These are phyloP conservation scores for Protobothrops flavoviridis DNA, from an alignment of 2,113 vertebrate genomes.

Conservation along the genomic window DNA sequence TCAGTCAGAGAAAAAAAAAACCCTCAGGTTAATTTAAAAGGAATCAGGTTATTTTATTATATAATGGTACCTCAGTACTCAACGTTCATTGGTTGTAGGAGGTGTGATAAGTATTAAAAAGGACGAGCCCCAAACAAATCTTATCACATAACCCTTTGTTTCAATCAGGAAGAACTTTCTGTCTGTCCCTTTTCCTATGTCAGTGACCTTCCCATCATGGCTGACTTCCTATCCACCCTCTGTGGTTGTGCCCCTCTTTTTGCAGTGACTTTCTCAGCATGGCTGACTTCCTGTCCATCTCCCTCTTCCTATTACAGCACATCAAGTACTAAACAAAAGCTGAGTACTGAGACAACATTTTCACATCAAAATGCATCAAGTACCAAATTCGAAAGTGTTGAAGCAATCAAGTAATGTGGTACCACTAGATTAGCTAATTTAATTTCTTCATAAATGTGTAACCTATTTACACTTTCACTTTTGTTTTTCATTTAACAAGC, in stretches of 20 bases:
- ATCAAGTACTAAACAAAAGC: not conserved
- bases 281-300: not conserved
- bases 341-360: not conserved
- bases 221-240: not conserved
- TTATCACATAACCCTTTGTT: not conserved
- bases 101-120: not conserved
- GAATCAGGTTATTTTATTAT: not conserved
- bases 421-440: not conserved
- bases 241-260: not conserved
- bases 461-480: not conserved
- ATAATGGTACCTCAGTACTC: not conserved
- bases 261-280: not conserved
- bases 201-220: not conserved
- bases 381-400: not conserved
- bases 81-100: not conserved
- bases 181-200: not conserved
- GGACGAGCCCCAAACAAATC: not conserved
- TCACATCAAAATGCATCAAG: not conserved
- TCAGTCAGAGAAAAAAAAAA: not conserved
- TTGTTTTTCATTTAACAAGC: not conserved
- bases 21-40: not conserved
- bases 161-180: not conserved
- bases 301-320: not conserved
- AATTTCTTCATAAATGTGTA: not conserved
- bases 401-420: not conserved